Evolutionary conservation across 2,797 vertebrate species (phyloP), one percentile per base, ranked within the genome.

Genomic region (Percopsis omiscomaycus): DNA sequence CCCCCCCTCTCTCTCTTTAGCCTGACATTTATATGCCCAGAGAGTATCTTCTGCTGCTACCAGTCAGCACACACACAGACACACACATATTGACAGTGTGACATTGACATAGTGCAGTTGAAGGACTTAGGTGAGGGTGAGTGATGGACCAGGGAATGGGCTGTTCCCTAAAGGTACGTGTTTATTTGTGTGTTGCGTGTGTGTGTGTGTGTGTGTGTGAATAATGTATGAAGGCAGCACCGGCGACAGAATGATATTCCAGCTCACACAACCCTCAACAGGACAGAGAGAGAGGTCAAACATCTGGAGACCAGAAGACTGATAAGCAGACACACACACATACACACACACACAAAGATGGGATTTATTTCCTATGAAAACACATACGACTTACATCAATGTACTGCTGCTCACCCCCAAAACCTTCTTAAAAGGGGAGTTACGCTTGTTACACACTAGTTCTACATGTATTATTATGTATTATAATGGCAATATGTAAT

Each of bases 111-210:
- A 86, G 71, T 81, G 73, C 74, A 74, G 70, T 42, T 81, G 84
- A 84, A 86, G 78, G 82, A 75, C 75, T 81, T 79, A 84, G 83
- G 80, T 79, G 82, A 81, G 73, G 49, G 57, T 84, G 81, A 87
- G 62, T 81, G 85, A 85, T 85, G 80, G 78, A 48, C 66, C 55
- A 59, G 58, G 71, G 73, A 52, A 81, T 80, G 79, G 27, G 72
- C 68, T 76, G 68, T 56, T 68, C 66, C 72, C 72, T 61, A 28
- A 61, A 79, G 69, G 55, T 56, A 2, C 29, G 45, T 59, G 45
- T 48, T 22, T 48, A 27, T 48, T 22, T 59, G 45, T 47, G 45
- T 59, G 44, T 47, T 12, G 16, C 12, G 42, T 28, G 44, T 56
- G 54, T 8, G 30, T 63, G 48, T 72, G 62, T 61, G 28, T 14